phyloP scores from a whole-genome alignment of 2,797 vertebrate genomes.

The Oreonectes daqikongensis region DNA sequence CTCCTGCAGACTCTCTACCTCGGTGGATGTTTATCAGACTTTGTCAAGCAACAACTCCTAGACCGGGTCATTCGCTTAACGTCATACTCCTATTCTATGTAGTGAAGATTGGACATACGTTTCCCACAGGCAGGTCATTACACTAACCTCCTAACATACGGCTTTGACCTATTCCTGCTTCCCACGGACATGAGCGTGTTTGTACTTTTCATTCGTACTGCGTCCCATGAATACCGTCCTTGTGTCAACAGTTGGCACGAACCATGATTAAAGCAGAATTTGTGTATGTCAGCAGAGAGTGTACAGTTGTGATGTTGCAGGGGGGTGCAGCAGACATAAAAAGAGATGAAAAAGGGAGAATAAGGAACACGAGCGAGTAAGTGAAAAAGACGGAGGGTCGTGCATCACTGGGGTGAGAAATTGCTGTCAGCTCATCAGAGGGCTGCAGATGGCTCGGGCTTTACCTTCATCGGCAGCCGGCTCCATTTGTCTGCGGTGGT shows the following conservation, averaged over 20 bases:
- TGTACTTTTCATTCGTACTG: neutral
- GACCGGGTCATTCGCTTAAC: conserved; percentile 57
- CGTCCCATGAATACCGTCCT: neutral
- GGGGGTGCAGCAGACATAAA: conserved; percentile 28
- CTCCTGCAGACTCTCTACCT: conserved; percentile 54
- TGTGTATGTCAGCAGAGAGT: conserved; percentile 22
- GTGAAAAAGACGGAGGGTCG: conserved; percentile 50
- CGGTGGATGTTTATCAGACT: conserved; percentile 64
- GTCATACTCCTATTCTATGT: conserved; percentile 36
- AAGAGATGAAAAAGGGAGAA: conserved; percentile 31
- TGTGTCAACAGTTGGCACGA: neutral
- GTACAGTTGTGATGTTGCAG: conserved; percentile 26
- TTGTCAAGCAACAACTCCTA: conserved; percentile 49
- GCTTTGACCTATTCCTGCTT: conserved; percentile 36
- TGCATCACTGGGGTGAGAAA: conserved; percentile 72
- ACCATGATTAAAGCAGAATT: conserved; percentile 39
- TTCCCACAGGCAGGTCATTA: conserved; percentile 45
- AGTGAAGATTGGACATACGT: conserved; percentile 56
- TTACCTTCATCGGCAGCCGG: conserved; percentile 68
- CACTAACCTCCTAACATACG: conserved; percentile 41
- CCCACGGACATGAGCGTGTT: conserved; percentile 18
- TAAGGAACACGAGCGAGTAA: conserved; percentile 28
- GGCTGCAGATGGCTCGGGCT: conserved; percentile 70
- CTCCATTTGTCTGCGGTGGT: conserved; percentile 67
- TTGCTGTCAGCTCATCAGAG: conserved; percentile 72